These are phyloP conservation scores for Gibbula magus DNA, from an alignment of 2,888 invertebrate species.

Conservation along the genomic window DNA sequence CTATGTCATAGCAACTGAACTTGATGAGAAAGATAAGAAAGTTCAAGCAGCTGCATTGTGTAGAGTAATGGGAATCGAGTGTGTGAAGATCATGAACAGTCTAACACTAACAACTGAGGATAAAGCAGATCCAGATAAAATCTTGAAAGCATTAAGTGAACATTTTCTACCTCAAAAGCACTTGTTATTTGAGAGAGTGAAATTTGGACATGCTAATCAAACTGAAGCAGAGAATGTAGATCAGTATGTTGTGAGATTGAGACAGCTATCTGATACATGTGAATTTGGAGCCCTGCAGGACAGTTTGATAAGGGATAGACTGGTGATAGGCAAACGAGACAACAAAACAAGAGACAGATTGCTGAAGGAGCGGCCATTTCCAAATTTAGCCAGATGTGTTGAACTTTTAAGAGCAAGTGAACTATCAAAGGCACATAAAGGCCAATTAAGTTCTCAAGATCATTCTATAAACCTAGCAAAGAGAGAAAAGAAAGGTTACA, in stretches of 20 bases:
- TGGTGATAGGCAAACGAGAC: slow-evolving; percentile 19
- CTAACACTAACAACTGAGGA: background rate
- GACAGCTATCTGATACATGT: slow-evolving; percentile 28
- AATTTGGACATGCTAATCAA: background rate
- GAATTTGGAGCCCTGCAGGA: slow-evolving; percentile 14
- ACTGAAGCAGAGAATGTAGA: background rate
- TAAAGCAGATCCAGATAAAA: background rate
- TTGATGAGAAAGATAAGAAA: background rate
- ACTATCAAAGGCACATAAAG: background rate
- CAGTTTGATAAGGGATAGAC: slow-evolving; percentile 21
- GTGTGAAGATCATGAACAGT: background rate
- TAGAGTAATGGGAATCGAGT: background rate
- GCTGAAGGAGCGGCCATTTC: background rate
- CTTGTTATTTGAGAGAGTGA: background rate
- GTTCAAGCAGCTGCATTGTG: background rate
- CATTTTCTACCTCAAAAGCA: slow-evolving; percentile 1
- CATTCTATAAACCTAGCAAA: background rate
- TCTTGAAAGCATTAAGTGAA: background rate
- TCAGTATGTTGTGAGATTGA: slow-evolving; percentile 18
- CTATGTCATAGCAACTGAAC: background rate
- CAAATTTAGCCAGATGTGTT: background rate
- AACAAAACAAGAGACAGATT: background rate
- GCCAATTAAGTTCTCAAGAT: background rate
- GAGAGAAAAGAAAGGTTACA: no score
- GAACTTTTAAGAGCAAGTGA: background rate